phyloP scores from a whole-genome alignment of 2,888 invertebrate species.

The Athetis lepigone region DNA sequence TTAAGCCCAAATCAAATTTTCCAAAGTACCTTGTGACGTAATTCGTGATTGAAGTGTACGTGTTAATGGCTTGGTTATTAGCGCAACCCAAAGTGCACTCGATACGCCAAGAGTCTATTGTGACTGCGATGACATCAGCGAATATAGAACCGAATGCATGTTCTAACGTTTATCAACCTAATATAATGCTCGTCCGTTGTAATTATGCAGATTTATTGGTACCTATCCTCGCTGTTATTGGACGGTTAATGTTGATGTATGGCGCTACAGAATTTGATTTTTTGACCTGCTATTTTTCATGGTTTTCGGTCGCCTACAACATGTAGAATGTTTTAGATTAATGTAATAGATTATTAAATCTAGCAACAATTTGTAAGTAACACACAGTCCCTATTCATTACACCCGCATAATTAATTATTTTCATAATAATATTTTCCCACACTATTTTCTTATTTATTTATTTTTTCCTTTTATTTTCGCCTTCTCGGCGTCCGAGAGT shows the following conservation, averaged over 20 bases:
- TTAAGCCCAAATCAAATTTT: conserved; percentile 22
- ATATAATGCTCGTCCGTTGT: conserved; percentile 28
- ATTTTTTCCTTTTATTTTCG: no score
- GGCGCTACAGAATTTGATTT: neutral
- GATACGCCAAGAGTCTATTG: conserved; percentile 64
- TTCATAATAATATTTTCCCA: no score
- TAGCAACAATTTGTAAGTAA: no score
- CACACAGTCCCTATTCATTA: no score
- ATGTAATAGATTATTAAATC: no score
- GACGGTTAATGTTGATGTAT: conserved; percentile 3
- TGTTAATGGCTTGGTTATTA: conserved; percentile 66
- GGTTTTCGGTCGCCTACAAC: neutral
- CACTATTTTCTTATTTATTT: no score
- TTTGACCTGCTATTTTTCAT: neutral
- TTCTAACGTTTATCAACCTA: conserved; percentile 47
- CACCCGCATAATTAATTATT: no score
- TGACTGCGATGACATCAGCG: conserved; percentile 73
- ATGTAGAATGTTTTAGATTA: neutral
- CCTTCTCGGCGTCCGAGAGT: no score
- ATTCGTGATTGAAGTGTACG: conserved; percentile 39
- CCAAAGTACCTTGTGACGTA: conserved; percentile 15
- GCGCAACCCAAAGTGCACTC: conserved; percentile 67
- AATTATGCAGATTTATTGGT: conserved; percentile 43
- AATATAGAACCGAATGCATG: conserved; percentile 70
- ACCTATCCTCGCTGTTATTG: neutral